Conservation (phyloP, 2,113 vertebrate genomes). For the Jaculus jaculus region DNA sequence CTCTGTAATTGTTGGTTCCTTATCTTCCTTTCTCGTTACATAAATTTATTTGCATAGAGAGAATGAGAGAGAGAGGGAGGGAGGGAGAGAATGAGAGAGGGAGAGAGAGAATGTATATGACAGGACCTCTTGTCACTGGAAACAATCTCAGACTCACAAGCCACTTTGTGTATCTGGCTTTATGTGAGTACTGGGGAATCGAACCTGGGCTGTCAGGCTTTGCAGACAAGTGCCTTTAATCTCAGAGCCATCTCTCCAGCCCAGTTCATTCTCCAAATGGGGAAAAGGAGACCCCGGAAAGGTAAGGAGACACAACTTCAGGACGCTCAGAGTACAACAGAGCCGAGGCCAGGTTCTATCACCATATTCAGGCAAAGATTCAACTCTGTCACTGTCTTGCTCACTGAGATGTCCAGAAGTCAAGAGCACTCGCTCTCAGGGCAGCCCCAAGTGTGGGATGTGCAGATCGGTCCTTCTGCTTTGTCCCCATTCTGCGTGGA, state of each 20-base stretch:
- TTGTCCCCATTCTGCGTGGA: background rate
- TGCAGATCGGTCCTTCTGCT: background rate
- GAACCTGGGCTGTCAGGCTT: too few species aligned
- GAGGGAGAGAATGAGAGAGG: too few species aligned
- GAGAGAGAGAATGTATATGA: too few species aligned
- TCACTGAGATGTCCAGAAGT: background rate
- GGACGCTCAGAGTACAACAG: background rate
- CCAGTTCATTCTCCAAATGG: background rate
- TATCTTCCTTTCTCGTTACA: background rate
- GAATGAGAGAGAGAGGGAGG: too few species aligned
- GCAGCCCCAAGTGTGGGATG: background rate
- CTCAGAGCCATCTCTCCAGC: too few species aligned
- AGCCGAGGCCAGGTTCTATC: background rate
- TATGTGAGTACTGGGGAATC: too few species aligned
- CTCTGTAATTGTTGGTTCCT: background rate
- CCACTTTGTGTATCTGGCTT: too few species aligned
- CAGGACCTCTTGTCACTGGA: too few species aligned
- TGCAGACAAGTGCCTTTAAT: too few species aligned
- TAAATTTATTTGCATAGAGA: too few species aligned
- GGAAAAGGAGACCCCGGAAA: background rate
- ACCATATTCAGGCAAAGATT: background rate
- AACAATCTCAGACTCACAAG: too few species aligned
- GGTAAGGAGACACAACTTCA: background rate
- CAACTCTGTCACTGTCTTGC: background rate
- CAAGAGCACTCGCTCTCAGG: background rate